phyloP scores from a whole-genome alignment of 1,140 invertebrate species.

The Drosophila erecta region DNA sequence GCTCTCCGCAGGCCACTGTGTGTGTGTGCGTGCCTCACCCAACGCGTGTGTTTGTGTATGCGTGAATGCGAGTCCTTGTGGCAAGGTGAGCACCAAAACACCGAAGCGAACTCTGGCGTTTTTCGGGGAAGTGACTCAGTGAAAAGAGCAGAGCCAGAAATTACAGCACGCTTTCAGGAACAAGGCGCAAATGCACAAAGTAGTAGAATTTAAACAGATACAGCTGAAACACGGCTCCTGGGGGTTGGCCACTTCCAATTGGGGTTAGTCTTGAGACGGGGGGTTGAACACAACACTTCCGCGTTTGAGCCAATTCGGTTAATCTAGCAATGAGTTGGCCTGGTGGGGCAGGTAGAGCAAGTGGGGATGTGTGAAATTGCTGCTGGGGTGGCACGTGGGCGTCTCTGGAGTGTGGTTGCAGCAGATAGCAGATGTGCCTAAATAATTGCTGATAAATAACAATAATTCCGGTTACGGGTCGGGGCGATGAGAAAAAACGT shows the following conservation, averaged over 20 bases:
- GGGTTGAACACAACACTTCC: conserved; percentile 66
- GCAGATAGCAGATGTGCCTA: conserved; percentile 59
- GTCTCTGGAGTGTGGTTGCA: conserved; percentile 50
- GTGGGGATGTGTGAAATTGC: conserved; percentile 69
- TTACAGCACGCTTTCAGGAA: conserved; percentile 22
- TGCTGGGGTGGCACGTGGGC: background rate
- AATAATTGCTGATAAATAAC: conserved; percentile 65
- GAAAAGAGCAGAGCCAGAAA: conserved; percentile 6
- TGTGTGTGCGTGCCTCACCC: conserved; percentile 27
- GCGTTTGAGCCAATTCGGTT: conserved; percentile 71
- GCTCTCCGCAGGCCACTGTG: conserved; percentile 64
- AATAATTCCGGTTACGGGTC: conserved; percentile 31
- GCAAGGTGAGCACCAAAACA: conserved; percentile 51
- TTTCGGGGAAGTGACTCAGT: conserved; percentile 41
- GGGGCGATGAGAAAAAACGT: conserved; percentile 24
- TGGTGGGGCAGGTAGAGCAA: conserved; percentile 65
- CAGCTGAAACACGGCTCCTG: conserved; percentile 20
- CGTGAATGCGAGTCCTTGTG: conserved; percentile 29
- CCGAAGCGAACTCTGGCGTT: conserved; percentile 25
- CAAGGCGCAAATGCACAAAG: conserved; percentile 56
- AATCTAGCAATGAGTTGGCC: conserved; percentile 74
- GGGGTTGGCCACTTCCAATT: conserved; percentile 14
- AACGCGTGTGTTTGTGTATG: conserved; percentile 12
- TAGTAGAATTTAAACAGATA: conserved; percentile 79
- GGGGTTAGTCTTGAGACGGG: conserved; percentile 15